These are phyloP conservation scores for Drosophila asahinai DNA, from an alignment of 1,140 invertebrate genomes.

Conservation along the genomic window DNA sequence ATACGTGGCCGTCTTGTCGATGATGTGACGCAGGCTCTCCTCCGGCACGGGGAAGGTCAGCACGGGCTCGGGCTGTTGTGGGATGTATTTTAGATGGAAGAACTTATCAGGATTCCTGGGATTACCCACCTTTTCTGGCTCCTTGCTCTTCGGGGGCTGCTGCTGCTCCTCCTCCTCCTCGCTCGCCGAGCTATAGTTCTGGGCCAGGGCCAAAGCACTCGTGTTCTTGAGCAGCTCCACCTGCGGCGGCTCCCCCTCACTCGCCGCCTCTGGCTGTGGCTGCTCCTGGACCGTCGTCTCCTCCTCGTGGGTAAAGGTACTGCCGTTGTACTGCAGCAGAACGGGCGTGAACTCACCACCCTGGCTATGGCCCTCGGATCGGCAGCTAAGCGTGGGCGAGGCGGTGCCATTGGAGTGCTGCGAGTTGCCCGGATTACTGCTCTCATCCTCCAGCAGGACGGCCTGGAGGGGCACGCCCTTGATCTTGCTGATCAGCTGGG, in stretches of 20 bases:
- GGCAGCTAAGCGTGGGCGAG: constrained; percentile 66
- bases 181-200: constrained; percentile 87
- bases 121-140: neutral
- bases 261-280: constrained; percentile 45
- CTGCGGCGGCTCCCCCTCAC: constrained; percentile 45
- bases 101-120: neutral
- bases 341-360: constrained; percentile 72
- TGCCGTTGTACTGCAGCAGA: constrained; percentile 75
- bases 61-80: constrained; percentile 44
- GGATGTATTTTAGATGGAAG: neutral
- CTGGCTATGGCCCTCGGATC: constrained; percentile 64
- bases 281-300: constrained; percentile 21
- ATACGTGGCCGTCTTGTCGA: constrained; percentile 98
- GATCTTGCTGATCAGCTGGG: constrained; percentile 93
- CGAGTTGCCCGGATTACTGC: constrained; percentile 41
- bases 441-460: constrained; percentile 70
- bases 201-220: constrained; percentile 87
- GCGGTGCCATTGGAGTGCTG: constrained; percentile 65
- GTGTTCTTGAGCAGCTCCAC: constrained; percentile 84
- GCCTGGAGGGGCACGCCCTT: constrained; percentile 88
- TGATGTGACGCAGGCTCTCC: constrained; percentile 93
- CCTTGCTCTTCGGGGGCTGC: constrained; percentile 8
- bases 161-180: constrained; percentile 85
- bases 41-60: constrained; percentile 89
- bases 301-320: constrained; percentile 70